These are phyloP conservation scores for Varecia variegata DNA, from an alignment of 2,797 vertebrate genomes.

Conservation along the genomic window DNA sequence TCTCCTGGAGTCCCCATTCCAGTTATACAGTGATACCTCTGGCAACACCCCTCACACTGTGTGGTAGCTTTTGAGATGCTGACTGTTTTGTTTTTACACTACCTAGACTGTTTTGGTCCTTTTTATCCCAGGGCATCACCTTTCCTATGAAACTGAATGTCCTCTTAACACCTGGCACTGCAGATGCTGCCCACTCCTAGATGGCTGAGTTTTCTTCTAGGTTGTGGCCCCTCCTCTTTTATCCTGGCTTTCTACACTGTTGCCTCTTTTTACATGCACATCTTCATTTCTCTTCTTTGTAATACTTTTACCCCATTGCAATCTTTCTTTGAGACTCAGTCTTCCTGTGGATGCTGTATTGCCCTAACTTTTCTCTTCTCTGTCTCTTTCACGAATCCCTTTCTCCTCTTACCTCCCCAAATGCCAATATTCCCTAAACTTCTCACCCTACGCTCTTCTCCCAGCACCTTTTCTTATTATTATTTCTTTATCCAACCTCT, in stretches of 20 bases:
- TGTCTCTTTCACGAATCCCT: neutral
- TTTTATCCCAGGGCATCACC: neutral
- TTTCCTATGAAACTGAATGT: neutral
- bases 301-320: neutral
- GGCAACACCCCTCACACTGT: neutral
- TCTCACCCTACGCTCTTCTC: neutral
- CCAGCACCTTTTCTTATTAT: neutral
- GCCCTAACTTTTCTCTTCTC: neutral
- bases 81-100: neutral
- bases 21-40: neutral
- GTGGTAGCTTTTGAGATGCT: neutral
- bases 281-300: neutral
- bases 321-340: neutral
- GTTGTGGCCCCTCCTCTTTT: neutral
- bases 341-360: neutral
- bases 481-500: neutral
- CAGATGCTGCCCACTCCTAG: neutral
- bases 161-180: neutral
- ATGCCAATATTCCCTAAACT: neutral
- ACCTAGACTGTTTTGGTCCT: neutral
- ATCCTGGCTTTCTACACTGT: neutral
- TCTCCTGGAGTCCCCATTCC: neutral
- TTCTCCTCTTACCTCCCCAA: neutral
- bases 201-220: neutral
- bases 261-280: neutral